Evolutionary conservation across 92 coral and sea anemone species (phyloP).

Genomic region (Porites lobata): DNA sequence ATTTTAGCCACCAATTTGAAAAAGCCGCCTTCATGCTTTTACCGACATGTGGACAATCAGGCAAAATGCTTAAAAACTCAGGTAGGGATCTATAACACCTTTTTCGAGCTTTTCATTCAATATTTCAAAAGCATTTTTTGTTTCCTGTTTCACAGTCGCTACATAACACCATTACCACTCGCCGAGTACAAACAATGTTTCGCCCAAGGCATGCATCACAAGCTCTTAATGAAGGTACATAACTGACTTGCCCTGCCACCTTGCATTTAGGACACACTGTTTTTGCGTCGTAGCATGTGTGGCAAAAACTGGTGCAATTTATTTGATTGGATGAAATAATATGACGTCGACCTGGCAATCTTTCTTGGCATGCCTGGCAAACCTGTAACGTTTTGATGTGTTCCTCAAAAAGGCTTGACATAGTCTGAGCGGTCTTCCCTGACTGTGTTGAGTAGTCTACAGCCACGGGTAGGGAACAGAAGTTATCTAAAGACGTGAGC

Average conservation of each 20-base stretch:
- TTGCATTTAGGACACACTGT: conserved; percentile 57
- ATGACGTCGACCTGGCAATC: conserved; percentile 3
- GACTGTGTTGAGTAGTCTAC: conserved; percentile 56
- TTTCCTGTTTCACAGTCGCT: conserved; percentile 65
- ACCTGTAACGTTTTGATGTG: conserved; percentile 27
- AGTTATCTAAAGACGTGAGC: conserved; percentile 60
- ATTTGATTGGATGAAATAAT: conserved; percentile 12
- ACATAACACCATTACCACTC: conserved; percentile 61
- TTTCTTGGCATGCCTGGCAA: neutral
- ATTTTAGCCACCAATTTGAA: conserved; percentile 77
- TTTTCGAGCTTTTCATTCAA: conserved; percentile 33
- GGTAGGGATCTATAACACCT: conserved; percentile 34
- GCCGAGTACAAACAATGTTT: conserved; percentile 42
- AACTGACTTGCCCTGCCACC: conserved; percentile 56
- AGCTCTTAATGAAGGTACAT: conserved; percentile 50
- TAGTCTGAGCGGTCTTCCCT: conserved; percentile 54
- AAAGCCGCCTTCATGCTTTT: conserved; percentile 68
- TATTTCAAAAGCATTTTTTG: conserved; percentile 52
- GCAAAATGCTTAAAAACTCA: conserved; percentile 41
- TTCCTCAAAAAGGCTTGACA: conserved; percentile 25
- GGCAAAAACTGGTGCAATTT: conserved; percentile 59
- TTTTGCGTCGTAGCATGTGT: conserved; percentile 43
- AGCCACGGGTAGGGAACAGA: conserved; percentile 52
- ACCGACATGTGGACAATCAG: conserved; percentile 76
- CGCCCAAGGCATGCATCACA: conserved; percentile 52